A percentile compares a stretch with the other conserved stretches of the same genome.
Conservation (phyloP, 2,888 invertebrate genomes). For the Pardosa pseudoannulata region DNA sequence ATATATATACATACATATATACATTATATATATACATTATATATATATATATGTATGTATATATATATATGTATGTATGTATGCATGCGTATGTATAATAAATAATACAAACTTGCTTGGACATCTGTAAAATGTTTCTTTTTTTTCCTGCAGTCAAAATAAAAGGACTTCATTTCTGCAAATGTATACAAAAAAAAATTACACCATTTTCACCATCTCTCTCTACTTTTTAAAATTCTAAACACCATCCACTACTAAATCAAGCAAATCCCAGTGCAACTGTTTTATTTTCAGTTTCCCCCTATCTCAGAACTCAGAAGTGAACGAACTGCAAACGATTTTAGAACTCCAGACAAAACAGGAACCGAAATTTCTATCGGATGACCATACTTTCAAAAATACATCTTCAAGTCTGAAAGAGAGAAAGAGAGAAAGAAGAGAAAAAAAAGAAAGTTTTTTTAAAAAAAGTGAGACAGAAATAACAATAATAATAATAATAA, state of each 20-base stretch:
- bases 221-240: not conserved
- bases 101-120: no score
- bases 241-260: not conserved
- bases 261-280: not conserved
- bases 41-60: no score
- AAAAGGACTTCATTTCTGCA: no score
- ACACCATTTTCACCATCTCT: not conserved
- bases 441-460: not conserved
- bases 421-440: not conserved
- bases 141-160: no score
- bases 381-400: slow-evolving; percentile 1
- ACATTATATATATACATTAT: no score
- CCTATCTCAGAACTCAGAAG: not conserved
- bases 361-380: not conserved
- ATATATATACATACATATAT: no score
- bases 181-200: no score
- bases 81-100: no score
- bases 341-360: not conserved
- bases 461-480: not conserved
- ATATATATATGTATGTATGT: no score
- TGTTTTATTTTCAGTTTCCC: not conserved
- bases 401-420: not conserved
- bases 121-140: no score
- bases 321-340: slow-evolving; percentile 6
- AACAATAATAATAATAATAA: not conserved